Evolutionary conservation across 2,888 invertebrate genomes (phyloP).

Genomic region (Sphaeridia pumilis): DNA sequence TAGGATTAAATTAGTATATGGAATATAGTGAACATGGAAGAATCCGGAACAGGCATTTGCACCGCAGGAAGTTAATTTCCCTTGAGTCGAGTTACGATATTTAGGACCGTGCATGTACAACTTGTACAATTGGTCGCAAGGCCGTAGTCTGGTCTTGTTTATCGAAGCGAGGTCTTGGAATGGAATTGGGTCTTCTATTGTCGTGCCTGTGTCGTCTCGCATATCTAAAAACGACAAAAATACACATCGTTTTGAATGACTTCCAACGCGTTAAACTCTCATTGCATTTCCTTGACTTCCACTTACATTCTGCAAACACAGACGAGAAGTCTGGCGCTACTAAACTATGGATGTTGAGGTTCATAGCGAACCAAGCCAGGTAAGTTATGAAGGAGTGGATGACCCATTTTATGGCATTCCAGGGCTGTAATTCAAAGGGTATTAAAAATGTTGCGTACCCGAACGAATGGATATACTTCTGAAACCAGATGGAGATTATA

Average conservation of each 20-base stretch:
- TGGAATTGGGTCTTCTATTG: constrained; percentile 17
- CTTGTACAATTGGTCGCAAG: constrained; percentile 68
- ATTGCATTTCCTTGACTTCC: too few species aligned
- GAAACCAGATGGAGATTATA: not conserved
- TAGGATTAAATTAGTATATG: constrained; percentile 75
- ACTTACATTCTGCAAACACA: constrained; percentile 25
- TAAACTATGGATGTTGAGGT: constrained; percentile 28
- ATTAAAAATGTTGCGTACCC: not conserved
- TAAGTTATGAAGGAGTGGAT: constrained; percentile 33
- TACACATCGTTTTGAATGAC: not conserved
- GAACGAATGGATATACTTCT: not conserved
- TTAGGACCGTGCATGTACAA: constrained; percentile 46
- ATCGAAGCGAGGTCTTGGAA: constrained; percentile 37
- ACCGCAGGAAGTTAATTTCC: constrained; percentile 59
- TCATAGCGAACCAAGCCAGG: constrained; percentile 25
- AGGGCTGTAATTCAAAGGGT: constrained; percentile 39
- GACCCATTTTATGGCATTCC: constrained; percentile 36
- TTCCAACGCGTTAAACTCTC: too few species aligned
- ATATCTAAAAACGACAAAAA: constrained; percentile 1
- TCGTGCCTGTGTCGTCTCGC: constrained; percentile 1
- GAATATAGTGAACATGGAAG: constrained; percentile 84
- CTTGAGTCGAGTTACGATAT: constrained; percentile 72
- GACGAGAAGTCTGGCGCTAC: constrained; percentile 28
- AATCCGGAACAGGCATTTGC: constrained; percentile 73
- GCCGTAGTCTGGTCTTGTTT: constrained; percentile 60